These are phyloP conservation scores for zebrafish (Danio rerio) DNA, from an alignment of 2,113 vertebrate genomes.

Conservation along the genomic window GRCz12tu NC_133189.1:58594001-58594500, in stretches of 20 bases:
- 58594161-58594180: slow-evolving; percentile 31
- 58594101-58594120: slow-evolving; percentile 50
- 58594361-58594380: too few species aligned
- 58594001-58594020: slow-evolving; percentile 76
- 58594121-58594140: slow-evolving; percentile 18
- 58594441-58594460: too few species aligned
- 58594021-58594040: slow-evolving; percentile 41
- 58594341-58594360: too few species aligned
- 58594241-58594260: not conserved
- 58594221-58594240: slow-evolving; percentile 30
- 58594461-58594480: too few species aligned
- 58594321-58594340: too few species aligned
- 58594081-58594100: slow-evolving; percentile 81
- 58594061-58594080: slow-evolving; percentile 81
- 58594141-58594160: not conserved
- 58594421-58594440: too few species aligned
- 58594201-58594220: slow-evolving; percentile 34
- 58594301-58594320: not conserved
- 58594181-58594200: slow-evolving; percentile 22
- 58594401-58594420: too few species aligned
- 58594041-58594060: slow-evolving; percentile 31
- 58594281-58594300: slow-evolving; percentile 1
- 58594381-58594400: too few species aligned
- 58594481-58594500: too few species aligned
- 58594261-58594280: slow-evolving; percentile 14